A percentile compares a stretch with the other conserved stretches of the same genome.
Evolutionary conservation across 2,113 vertebrate species (phyloP).

Genomic region (Callocephalon fimbriatum): DNA sequence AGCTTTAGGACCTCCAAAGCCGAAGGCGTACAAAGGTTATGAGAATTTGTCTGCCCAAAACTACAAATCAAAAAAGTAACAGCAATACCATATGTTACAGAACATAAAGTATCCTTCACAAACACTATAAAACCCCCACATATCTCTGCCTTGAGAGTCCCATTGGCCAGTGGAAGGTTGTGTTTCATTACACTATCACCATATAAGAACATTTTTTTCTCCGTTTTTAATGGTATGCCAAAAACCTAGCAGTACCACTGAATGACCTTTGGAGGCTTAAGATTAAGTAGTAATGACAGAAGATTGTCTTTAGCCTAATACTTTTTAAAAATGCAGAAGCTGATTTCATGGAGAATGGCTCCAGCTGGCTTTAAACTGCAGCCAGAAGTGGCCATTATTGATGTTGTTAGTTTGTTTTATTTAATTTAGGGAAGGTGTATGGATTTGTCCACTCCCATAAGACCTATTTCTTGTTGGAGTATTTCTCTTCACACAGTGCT

Average conservation of each 20-base stretch:
- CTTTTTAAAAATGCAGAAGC: slow-evolving; percentile 31
- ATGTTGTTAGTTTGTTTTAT: neutral
- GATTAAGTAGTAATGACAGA: slow-evolving; percentile 59
- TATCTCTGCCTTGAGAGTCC: slow-evolving; percentile 63
- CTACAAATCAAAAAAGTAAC: slow-evolving; percentile 84
- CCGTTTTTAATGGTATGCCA: neutral
- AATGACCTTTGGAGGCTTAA: slow-evolving; percentile 24
- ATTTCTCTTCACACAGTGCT: neutral
- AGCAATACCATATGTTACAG: slow-evolving; percentile 85
- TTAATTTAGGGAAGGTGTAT: neutral
- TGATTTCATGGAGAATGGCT: neutral
- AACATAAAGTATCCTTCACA: slow-evolving; percentile 73
- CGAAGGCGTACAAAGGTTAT: slow-evolving; percentile 83
- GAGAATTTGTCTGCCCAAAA: slow-evolving; percentile 81
- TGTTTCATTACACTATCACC: slow-evolving; percentile 56
- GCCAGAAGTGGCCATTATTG: neutral
- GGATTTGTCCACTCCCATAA: neutral
- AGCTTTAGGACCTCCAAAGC: slow-evolving; percentile 79
- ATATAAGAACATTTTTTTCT: slow-evolving; percentile 60
- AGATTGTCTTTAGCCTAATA: slow-evolving; percentile 39
- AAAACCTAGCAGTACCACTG: slow-evolving; percentile 9
- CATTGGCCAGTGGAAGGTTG: slow-evolving; percentile 51
- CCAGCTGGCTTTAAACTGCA: slow-evolving; percentile 13
- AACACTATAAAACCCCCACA: slow-evolving; percentile 67
- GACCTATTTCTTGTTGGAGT: neutral